Evolutionary conservation across 2,888 invertebrate species (phyloP).

Genomic region (Caradrina clavipalpis): DNA sequence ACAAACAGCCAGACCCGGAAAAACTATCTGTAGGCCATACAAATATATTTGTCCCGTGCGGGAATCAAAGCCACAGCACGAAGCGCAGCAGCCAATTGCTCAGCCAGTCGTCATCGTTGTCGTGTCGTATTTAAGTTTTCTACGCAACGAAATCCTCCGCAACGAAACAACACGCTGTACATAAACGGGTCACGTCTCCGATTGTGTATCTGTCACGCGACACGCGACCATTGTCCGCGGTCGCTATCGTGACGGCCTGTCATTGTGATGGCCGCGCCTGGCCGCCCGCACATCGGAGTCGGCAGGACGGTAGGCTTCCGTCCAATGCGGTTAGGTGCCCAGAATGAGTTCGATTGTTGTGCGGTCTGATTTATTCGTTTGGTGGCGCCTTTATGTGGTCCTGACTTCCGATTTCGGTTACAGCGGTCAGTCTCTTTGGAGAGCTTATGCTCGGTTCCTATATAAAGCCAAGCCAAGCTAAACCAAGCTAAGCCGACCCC

Average conservation of each 20-base stretch:
- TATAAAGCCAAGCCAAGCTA: too few species aligned
- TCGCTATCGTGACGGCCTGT: slow-evolving; percentile 53
- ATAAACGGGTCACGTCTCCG: slow-evolving; percentile 68
- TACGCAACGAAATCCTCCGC: neutral
- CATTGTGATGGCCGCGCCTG: slow-evolving; percentile 48
- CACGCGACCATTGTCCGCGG: slow-evolving; percentile 67
- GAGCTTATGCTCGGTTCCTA: too few species aligned
- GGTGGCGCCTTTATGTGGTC: neutral
- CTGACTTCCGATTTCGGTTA: too few species aligned
- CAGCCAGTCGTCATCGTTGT: too few species aligned
- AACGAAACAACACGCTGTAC: slow-evolving; percentile 66
- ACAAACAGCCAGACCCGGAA: too few species aligned
- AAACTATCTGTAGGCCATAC: too few species aligned
- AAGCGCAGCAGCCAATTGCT: too few species aligned
- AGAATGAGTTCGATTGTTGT: slow-evolving; percentile 30
- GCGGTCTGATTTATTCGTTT: neutral
- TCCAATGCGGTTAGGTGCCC: slow-evolving; percentile 32
- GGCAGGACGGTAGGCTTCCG: slow-evolving; percentile 21
- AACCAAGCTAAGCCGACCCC: too few species aligned
- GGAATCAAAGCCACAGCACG: too few species aligned
- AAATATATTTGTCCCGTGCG: too few species aligned
- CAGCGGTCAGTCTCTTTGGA: too few species aligned
- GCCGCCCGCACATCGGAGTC: slow-evolving; percentile 30
- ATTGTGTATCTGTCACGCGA: slow-evolving; percentile 69
- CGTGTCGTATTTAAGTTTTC: too few species aligned